Conservation (phyloP, 2,797 vertebrate species). For the Rhadinocentrus ornatus region DNA sequence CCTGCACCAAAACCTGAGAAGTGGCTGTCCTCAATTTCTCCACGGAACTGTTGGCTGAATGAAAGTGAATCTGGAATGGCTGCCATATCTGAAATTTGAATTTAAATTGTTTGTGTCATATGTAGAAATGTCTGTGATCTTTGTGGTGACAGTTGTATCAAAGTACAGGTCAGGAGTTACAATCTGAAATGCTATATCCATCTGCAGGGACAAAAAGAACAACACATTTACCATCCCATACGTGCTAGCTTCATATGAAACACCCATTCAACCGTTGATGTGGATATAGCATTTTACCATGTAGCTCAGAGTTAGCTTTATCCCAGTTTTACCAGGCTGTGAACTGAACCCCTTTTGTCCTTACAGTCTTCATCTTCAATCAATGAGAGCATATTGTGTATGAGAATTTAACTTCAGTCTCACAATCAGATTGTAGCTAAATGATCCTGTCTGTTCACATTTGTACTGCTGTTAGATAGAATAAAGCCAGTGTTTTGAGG, state of each 20-base stretch:
- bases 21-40: conserved; percentile 38
- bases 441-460: conserved; percentile 58
- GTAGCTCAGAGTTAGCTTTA: conserved; percentile 51
- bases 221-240: not conserved
- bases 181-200: conserved; percentile 62
- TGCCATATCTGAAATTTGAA: conserved; percentile 77
- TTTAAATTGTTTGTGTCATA: conserved; percentile 65
- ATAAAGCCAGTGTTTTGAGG: conserved; percentile 70
- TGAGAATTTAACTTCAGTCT: conserved; percentile 46
- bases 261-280: conserved; percentile 33
- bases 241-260: conserved; percentile 37
- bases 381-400: conserved; percentile 39
- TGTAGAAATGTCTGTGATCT: conserved; percentile 73
- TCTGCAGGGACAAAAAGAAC: conserved; percentile 45
- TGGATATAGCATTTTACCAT: conserved; percentile 64
- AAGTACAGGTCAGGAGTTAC: conserved; percentile 58
- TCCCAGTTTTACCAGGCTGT: conserved; percentile 55
- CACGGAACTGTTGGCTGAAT: conserved; percentile 29
- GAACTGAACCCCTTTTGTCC: conserved; percentile 66
- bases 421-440: conserved; percentile 67
- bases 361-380: conserved; percentile 63
- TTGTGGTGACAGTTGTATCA: conserved; percentile 73
- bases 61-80: conserved; percentile 54
- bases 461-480: conserved; percentile 76
- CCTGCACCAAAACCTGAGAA: conserved; percentile 50